phyloP scores from a whole-genome alignment of 2,113 vertebrate species.

The Grammomys surdaster region DNA sequence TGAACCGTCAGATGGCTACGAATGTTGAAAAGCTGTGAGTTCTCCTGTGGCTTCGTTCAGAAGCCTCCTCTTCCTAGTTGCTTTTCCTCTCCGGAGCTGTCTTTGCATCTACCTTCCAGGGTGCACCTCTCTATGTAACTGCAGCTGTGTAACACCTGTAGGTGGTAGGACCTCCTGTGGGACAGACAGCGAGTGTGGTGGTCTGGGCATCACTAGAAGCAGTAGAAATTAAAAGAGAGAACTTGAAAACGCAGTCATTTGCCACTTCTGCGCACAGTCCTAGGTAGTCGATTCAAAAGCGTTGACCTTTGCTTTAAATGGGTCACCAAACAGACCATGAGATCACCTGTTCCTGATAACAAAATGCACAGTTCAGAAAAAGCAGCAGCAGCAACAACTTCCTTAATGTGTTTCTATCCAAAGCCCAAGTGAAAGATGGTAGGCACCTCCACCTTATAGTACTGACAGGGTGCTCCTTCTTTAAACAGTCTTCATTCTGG shows the following conservation, averaged over 20 bases:
- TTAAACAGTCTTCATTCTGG: neutral
- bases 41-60: neutral
- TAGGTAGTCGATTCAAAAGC: neutral
- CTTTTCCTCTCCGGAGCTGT: neutral
- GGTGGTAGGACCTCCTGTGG: neutral
- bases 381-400: neutral
- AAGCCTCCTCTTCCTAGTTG: neutral
- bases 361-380: neutral
- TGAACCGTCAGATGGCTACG: neutral
- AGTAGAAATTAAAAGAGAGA: conserved; percentile 3
- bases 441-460: rapidly evolving
- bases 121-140: neutral
- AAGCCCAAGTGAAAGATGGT: neutral
- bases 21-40: neutral
- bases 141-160: neutral
- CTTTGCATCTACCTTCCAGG: neutral
- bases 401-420: neutral
- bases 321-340: neutral
- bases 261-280: neutral
- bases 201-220: neutral
- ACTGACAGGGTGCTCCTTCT: neutral
- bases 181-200: neutral
- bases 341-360: neutral
- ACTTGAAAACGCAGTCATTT: neutral
- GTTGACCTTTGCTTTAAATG: neutral